A percentile compares a stretch with the other conserved stretches of the same genome.
These are phyloP conservation scores for Platycheirus rosarum DNA, from an alignment of 2,888 invertebrate genomes.

Conservation along the genomic window DNA sequence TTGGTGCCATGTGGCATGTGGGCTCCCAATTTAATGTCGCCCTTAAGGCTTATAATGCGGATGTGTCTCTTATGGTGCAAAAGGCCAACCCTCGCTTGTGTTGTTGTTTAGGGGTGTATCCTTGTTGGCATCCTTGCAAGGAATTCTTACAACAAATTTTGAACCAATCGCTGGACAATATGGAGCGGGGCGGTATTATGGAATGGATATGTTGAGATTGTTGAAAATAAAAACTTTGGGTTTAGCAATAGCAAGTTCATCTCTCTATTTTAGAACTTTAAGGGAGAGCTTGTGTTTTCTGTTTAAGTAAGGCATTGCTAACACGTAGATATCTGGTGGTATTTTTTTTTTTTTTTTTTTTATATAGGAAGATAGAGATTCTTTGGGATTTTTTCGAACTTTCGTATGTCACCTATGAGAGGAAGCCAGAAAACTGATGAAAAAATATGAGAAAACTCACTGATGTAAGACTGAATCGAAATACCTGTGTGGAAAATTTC, in stretches of 20 bases:
- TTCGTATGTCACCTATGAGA: conserved; percentile 47
- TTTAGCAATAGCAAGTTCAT: conserved; percentile 11
- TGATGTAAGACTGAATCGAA: conserved; percentile 52
- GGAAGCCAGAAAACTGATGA: conserved; percentile 5
- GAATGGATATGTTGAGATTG: neutral
- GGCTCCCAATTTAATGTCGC: neutral
- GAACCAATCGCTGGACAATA: conserved; percentile 46
- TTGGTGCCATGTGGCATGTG: neutral
- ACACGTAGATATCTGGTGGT: neutral
- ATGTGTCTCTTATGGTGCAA: neutral
- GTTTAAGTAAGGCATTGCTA: neutral
- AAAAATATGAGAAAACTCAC: conserved; percentile 47
- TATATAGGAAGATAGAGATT: too few species aligned
- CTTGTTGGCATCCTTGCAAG: conserved; percentile 47
- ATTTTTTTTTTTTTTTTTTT: neutral
- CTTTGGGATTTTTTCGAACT: neutral
- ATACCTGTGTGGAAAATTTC: conserved; percentile 38
- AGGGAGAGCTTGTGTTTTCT: neutral
- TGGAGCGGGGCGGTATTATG: conserved; percentile 18
- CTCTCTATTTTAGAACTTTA: neutral
- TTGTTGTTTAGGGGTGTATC: conserved; percentile 55
- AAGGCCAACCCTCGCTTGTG: conserved; percentile 46
- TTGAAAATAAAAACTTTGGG: conserved; percentile 35
- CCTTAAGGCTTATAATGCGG: neutral
- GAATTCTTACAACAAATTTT: conserved; percentile 7